Percentiles rank a stretch among this genome's conserved stretches.
Conservation (phyloP, 2,113 vertebrate species). For the Hyperoodon ampullatus region DNA sequence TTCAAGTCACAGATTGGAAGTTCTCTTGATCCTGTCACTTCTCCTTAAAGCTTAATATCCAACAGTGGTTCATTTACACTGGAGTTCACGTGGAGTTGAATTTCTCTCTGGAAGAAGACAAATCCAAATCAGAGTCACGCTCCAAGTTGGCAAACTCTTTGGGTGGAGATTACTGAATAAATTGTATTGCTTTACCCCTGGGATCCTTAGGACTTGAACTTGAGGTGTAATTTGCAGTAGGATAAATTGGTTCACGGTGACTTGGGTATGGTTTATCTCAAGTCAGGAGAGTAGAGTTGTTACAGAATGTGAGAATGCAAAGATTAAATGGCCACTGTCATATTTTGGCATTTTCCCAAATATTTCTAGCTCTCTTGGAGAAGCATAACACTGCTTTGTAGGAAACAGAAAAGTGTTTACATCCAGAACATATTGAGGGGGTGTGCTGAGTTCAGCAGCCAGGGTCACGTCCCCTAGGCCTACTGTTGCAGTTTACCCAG, state of each 20-base stretch:
- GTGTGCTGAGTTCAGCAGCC: slow-evolving; percentile 57
- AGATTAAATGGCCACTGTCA: slow-evolving; percentile 39
- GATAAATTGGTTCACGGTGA: neutral
- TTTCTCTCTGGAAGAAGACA: neutral
- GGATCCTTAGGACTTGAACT: neutral
- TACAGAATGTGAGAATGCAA: slow-evolving; percentile 42
- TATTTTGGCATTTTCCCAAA: slow-evolving; percentile 57
- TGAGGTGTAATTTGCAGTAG: neutral
- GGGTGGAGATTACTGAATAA: neutral
- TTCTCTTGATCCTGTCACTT: neutral
- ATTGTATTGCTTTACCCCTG: neutral
- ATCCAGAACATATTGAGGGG: slow-evolving; percentile 50
- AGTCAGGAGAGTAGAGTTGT: neutral
- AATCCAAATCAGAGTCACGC: neutral
- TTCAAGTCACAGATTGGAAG: neutral
- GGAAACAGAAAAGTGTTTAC: slow-evolving; percentile 67
- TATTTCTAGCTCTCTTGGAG: slow-evolving; percentile 52
- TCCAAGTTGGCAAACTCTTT: neutral
- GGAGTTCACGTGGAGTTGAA: neutral
- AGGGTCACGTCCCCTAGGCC: slow-evolving; percentile 27
- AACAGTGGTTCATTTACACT: neutral
- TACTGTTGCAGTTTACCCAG: slow-evolving; percentile 28
- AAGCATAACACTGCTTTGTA: slow-evolving; percentile 41
- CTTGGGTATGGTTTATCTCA: neutral
- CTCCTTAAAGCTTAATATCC: neutral